Percentiles rank a stretch among this genome's conserved stretches.
Evolutionary conservation across 1,140 invertebrate genomes (phyloP).

Genomic region (Drosophila quadrilineata): DNA sequence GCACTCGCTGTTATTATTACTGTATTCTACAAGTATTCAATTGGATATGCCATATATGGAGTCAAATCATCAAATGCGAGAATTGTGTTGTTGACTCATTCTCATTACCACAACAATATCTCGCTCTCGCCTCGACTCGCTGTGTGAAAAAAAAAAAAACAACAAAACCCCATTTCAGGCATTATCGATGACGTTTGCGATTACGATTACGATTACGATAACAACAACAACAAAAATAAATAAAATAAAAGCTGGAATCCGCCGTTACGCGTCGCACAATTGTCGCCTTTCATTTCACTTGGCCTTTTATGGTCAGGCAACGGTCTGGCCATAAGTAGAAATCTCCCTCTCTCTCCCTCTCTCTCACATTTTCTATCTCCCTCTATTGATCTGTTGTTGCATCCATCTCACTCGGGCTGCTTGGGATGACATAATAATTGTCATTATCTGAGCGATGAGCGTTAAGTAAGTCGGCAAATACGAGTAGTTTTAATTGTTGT

Average conservation of each 20-base stretch:
- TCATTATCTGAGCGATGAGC: constrained; percentile 35
- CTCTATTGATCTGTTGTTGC: too few relatives aligned
- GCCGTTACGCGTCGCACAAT: constrained; percentile 32
- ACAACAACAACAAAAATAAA: too few relatives aligned
- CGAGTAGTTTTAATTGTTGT: constrained; percentile 49
- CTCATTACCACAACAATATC: constrained; percentile 5
- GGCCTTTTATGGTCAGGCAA: constrained; percentile 31
- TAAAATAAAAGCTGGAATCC: constrained; percentile 23
- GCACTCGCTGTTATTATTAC: too few relatives aligned
- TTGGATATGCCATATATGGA: constrained; percentile 31
- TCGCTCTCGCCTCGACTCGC: background rate
- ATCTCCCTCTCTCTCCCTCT: background rate
- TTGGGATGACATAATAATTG: constrained; percentile 45
- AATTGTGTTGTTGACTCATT: constrained; percentile 29
- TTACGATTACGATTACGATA: too few relatives aligned
- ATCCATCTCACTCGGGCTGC: too few relatives aligned
- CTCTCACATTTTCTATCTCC: background rate
- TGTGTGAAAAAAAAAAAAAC: background rate
- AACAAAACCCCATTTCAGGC: background rate
- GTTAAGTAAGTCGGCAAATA: constrained; percentile 39
- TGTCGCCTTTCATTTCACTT: constrained; percentile 13
- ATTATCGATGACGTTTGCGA: constrained; percentile 5
- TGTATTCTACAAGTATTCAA: too few relatives aligned
- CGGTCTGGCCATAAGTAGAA: constrained; percentile 19
- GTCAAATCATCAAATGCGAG: too few relatives aligned